Evolutionary conservation across 2,797 vertebrate species (phyloP).

Genomic region (Cyprinella venusta): DNA sequence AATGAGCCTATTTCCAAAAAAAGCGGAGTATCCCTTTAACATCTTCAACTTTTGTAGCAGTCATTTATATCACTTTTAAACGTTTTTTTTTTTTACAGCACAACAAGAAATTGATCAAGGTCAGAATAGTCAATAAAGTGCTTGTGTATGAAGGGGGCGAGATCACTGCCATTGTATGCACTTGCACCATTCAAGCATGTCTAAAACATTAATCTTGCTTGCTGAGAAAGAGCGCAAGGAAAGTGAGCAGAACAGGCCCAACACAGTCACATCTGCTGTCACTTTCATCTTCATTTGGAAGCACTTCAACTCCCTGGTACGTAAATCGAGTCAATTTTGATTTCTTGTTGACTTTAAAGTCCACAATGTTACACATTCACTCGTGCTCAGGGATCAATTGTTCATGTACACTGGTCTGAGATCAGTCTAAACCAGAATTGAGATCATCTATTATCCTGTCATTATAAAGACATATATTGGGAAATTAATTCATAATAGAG

Average conservation of each 20-base stretch:
- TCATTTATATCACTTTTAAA: conserved; percentile 18
- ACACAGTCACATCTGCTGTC: background rate
- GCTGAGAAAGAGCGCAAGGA: conserved; percentile 8
- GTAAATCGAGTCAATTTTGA: conserved; percentile 10
- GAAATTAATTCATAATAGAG: conserved; percentile 21
- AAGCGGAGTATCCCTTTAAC: background rate
- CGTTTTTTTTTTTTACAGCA: background rate
- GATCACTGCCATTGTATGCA: conserved; percentile 19
- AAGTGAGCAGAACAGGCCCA: background rate
- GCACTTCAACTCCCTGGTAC: background rate
- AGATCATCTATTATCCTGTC: background rate
- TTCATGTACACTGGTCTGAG: background rate
- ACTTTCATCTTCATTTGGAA: conserved; percentile 5
- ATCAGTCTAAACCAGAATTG: background rate
- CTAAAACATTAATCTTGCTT: conserved; percentile 16
- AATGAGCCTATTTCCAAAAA: too few relatives aligned
- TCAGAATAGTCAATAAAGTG: conserved; percentile 36
- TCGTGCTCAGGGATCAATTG: background rate
- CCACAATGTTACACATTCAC: background rate
- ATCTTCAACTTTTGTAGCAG: background rate
- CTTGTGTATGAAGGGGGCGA: background rate
- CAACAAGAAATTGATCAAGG: conserved; percentile 15
- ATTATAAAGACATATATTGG: conserved; percentile 1
- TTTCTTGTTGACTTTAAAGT: background rate
- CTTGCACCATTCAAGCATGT: conserved; percentile 1